Evolutionary conservation across 2,797 vertebrate species (phyloP), one percentile per base, ranked within the genome.

Genomic region (Monodelphis domestica): DNA sequence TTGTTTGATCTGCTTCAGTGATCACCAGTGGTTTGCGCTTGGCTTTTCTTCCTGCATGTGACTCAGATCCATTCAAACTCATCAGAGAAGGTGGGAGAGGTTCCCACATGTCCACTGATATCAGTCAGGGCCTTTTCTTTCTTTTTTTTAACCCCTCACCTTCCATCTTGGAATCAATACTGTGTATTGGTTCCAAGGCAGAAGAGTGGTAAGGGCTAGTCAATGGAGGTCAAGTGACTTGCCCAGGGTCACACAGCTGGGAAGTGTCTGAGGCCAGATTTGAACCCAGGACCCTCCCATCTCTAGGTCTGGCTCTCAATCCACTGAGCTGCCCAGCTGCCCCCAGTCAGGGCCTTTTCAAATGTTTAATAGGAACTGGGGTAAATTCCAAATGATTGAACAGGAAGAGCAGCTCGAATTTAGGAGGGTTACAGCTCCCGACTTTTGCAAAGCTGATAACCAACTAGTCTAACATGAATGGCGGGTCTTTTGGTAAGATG

Each of bases 1-100:
- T 45, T 3, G 17, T 89, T 95, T 92, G 50, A 29, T 92, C 33
- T 30, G 9, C 1, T 95, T 95, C 89, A 45, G 87, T 94, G 12
- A 63, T 56, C 54, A 24, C 28, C 50, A 15, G 52, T 28, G 4
- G 24, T 28, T 88, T 54, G 51, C 50, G 7, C 4, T 11, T 1
- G 70, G 14, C 45, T 51, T 92, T 29, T 91, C 38, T 89, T 89
- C 94, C 59, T 29, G 2, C 17, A 14, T 11, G 0, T 87, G 88
- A 90, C 4, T 54, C 53, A 57, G 54, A 91, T 50, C 21, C 14
- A 0, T 89, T 89, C 54, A 89, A 14, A 29, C 2, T 88, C 4
- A 95, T 78, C 17, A 87, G 63, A 91, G 91, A 55, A n/a, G 70
- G 2, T 52, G 91, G 3, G 2, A 30, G 24, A 6, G 24, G 0